These are phyloP conservation scores for Pachycephus smyrnensis DNA, from an alignment of 2,888 invertebrate species.

Conservation along the genomic window DNA sequence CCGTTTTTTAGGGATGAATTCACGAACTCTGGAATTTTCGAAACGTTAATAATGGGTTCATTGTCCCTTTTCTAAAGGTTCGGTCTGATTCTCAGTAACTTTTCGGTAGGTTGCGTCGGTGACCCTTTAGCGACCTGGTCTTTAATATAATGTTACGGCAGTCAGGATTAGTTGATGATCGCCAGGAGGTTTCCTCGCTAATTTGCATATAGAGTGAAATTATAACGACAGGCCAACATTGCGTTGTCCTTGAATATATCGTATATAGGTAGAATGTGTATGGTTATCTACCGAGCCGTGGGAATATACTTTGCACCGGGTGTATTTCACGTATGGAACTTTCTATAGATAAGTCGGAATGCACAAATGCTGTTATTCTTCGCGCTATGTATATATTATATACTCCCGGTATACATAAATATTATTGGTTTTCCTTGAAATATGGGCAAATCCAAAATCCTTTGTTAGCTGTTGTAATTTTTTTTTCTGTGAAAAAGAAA, in stretches of 20 bases:
- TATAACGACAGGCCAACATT: slow-evolving; percentile 5
- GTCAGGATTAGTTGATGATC: slow-evolving; percentile 21
- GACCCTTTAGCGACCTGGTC: slow-evolving; percentile 15
- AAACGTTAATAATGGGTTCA: not conserved
- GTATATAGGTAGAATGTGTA: not conserved
- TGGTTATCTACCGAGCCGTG: not conserved
- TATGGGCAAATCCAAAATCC: too few relatives aligned
- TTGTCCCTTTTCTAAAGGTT: not conserved
- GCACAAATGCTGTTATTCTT: not conserved
- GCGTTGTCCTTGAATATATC: not conserved
- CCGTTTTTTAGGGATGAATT: too few relatives aligned
- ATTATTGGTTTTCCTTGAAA: too few relatives aligned
- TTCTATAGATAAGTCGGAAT: not conserved
- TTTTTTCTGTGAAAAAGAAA: too few relatives aligned
- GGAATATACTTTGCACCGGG: not conserved
- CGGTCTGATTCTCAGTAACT: not conserved
- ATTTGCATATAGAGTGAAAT: slow-evolving; percentile 25
- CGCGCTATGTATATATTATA: not conserved
- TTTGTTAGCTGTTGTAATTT: too few relatives aligned
- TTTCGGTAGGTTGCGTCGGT: not conserved
- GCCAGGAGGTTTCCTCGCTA: slow-evolving; percentile 15
- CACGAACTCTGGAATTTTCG: too few relatives aligned
- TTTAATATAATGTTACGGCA: slow-evolving; percentile 11
- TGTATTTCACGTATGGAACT: not conserved
- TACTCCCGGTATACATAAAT: too few relatives aligned